Conservation (phyloP, 1,140 invertebrate genomes). For the Pseudobourletiella spinata region DNA sequence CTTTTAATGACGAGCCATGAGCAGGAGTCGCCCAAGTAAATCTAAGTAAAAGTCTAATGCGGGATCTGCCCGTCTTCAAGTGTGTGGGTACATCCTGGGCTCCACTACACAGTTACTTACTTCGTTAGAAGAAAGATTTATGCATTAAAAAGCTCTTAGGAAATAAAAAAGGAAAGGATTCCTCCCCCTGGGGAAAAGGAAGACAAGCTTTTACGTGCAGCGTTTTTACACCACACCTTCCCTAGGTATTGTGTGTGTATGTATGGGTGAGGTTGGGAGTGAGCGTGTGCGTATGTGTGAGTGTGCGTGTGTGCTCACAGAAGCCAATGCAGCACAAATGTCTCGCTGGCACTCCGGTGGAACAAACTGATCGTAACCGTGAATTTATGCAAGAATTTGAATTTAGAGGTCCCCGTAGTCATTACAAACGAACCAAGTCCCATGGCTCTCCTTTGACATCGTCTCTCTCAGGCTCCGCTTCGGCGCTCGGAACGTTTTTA, state of each 20-base stretch:
- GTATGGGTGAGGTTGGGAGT: too few species aligned
- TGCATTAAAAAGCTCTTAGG: conserved; percentile 27
- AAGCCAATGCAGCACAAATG: conserved; percentile 15
- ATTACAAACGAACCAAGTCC: conserved; percentile 20
- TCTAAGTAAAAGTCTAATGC: neutral
- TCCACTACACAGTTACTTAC: conserved; percentile 2
- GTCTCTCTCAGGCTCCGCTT: conserved; percentile 17
- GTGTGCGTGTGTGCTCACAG: too few species aligned
- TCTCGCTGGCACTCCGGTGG: conserved; percentile 2
- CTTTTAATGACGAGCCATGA: neutral
- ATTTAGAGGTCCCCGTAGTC: conserved; percentile 26
- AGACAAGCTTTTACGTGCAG: too few species aligned
- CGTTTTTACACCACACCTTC: neutral
- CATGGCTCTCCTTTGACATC: conserved; percentile 23
- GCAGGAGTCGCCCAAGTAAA: neutral
- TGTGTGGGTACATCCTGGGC: conserved; percentile 5
- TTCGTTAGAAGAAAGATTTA: conserved; percentile 28
- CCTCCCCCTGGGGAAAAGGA: neutral
- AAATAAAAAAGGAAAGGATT: conserved; percentile 20
- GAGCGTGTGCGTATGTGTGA: too few species aligned
- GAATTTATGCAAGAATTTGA: conserved; percentile 31
- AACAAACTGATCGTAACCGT: conserved; percentile 25
- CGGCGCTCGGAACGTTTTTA: conserved; percentile 17
- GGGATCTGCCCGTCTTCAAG: neutral
- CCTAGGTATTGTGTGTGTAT: conserved; percentile 15